phyloP scores from a whole-genome alignment of 1,140 invertebrate species.

The Aphaenogaster rudis region DNA sequence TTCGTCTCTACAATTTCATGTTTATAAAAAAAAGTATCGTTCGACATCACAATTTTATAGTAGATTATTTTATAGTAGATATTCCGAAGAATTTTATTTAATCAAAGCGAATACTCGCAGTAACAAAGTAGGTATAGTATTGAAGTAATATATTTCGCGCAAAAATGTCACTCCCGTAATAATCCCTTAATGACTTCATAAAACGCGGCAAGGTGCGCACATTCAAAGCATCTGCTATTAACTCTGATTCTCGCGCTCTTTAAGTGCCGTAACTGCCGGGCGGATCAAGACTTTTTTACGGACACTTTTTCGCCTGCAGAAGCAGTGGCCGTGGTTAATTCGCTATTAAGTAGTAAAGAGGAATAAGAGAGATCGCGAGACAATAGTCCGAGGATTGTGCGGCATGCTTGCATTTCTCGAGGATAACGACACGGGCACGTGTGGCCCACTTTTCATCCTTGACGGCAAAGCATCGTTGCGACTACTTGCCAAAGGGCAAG shows the following conservation, averaged over 20 bases:
- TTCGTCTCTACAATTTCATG: not conserved
- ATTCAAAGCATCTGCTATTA: slow-evolving; percentile 34
- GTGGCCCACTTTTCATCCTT: slow-evolving; percentile 44
- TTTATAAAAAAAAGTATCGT: not conserved
- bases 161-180: slow-evolving; percentile 13
- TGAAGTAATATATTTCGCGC: slow-evolving; percentile 1
- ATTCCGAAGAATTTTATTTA: not conserved
- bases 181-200: slow-evolving; percentile 39
- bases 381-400: not conserved
- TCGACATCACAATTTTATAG: not conserved
- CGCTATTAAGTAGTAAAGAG: slow-evolving; percentile 17
- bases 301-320: not conserved
- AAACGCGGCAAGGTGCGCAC: slow-evolving; percentile 24
- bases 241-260: slow-evolving; percentile 46
- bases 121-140: slow-evolving; percentile 1
- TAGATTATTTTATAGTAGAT: not conserved
- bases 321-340: slow-evolving; percentile 1
- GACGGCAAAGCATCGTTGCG: not conserved
- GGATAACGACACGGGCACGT: not conserved
- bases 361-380: not conserved
- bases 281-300: not conserved
- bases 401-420: not conserved
- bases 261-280: not conserved
- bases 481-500: not conserved
- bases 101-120: not conserved